Evolutionary conservation across 2,113 vertebrate genomes (phyloP).

Genomic region (Oreochromis niloticus): DNA sequence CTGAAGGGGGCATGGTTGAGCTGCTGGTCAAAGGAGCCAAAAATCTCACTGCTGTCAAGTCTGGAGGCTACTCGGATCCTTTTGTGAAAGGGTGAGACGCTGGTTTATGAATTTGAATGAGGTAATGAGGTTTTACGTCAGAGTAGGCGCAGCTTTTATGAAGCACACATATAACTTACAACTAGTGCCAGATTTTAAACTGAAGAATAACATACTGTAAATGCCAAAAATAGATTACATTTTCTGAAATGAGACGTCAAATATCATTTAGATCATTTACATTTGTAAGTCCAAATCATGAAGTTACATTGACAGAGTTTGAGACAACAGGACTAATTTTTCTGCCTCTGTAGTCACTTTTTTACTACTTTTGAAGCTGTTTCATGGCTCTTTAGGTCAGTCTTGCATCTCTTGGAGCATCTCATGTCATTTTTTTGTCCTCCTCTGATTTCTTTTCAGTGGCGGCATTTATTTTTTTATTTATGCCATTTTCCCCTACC

Average conservation of each 20-base stretch:
- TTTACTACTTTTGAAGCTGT: background rate
- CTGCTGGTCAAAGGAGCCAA: conserved; percentile 94
- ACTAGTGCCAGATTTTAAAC: background rate
- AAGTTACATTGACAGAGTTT: background rate
- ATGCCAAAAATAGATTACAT: background rate
- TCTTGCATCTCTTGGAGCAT: background rate
- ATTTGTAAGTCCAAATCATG: background rate
- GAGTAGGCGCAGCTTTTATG: background rate
- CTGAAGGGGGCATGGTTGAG: conserved; percentile 89
- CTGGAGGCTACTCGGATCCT: conserved; percentile 89
- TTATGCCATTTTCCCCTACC: background rate
- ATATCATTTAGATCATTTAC: background rate
- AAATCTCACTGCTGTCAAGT: conserved; percentile 92
- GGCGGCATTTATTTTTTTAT: background rate
- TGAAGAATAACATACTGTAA: background rate
- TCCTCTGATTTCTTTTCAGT: background rate
- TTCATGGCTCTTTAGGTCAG: background rate
- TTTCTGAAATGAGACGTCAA: background rate
- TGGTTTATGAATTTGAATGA: background rate
- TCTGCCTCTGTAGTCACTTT: background rate
- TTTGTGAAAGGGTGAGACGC: conserved; percentile 91
- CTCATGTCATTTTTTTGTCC: background rate
- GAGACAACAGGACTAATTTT: background rate
- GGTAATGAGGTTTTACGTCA: background rate
- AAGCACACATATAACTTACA: background rate